Conservation (phyloP, 2,113 vertebrate genomes). For the Delphinapterus leucas region DNA sequence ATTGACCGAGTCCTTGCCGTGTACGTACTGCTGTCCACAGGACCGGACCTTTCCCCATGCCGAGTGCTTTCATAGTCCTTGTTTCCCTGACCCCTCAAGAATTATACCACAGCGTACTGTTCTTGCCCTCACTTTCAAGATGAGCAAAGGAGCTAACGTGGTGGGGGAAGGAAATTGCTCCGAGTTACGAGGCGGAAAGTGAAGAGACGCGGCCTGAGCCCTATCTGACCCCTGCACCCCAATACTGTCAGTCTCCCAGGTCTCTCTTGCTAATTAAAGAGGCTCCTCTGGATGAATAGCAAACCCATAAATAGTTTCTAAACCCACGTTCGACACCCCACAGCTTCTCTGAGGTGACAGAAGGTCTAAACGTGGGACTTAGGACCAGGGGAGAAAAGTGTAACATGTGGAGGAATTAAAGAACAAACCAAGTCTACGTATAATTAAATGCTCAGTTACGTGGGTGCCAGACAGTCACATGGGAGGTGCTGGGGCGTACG, state of each 20-base stretch:
- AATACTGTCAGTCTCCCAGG: rapidly evolving
- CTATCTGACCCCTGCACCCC: neutral
- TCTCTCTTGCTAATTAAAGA: neutral
- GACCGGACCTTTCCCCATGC: neutral
- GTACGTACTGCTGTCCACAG: no score
- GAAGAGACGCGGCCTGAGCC: neutral
- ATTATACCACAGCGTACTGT: neutral
- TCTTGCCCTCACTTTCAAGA: neutral
- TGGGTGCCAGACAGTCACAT: neutral
- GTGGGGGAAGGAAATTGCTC: neutral
- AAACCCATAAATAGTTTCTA: neutral
- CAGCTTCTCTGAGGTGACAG: neutral
- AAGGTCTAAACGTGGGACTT: neutral
- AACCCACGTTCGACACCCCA: neutral
- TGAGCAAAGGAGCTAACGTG: neutral
- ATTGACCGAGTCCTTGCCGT: neutral
- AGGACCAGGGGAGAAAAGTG: neutral
- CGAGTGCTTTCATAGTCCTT: rapidly evolving
- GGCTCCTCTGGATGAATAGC: neutral
- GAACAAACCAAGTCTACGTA: neutral
- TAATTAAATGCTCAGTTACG: neutral
- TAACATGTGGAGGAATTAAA: neutral
- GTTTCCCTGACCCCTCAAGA: neutral
- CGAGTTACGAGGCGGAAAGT: neutral
- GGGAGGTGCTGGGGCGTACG: neutral